Evolutionary conservation across 2,113 vertebrate genomes (phyloP), one percentile per base, ranked within the genome.

Genomic region (Sinosuthora webbiana): DNA sequence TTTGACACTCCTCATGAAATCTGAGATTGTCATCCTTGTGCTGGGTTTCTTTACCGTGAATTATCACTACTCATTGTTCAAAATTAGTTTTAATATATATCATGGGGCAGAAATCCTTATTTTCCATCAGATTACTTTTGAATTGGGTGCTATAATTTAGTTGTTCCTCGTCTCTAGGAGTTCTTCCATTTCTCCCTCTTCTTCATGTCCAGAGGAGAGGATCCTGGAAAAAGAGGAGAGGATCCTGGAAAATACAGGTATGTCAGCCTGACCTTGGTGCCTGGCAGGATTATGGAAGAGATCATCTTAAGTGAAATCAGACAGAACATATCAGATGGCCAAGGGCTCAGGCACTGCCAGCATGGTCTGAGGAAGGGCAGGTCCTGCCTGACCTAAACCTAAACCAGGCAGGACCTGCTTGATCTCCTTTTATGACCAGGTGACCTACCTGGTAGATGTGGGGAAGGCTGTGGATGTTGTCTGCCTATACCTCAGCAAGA

Each of bases 371-470:
- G 33, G 31, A 50, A 6, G 13, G 4, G 7, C 22, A 52, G 19
- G 8, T 44, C 37, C 60, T 52, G 7, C 8, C 44, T 67, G 37
- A 10, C 15, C 15, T 57, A 33, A 41, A 10, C 15, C 15, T 57
- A 33, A 41, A 41, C 6, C 41, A 14, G 41, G 41, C 41, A 41
- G 41, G 13, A 41, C 41, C 41, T 41, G 41, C 4, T 8, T 44
- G 33, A 14, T 44, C 33, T 74, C 27, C 22, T 35, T 2, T 6
- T 39, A 4, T 39, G 23, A n/a, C 22, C 13, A 17, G 8, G 5
- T 50, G 18, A 44, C 7, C 33, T 5, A 0, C 15, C 42, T 18
- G 13, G 6, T 3, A 7, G 23, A 44, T 59, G 33, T 0, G 2
- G 18, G 23, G 1, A 65, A 52, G 15, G 37, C 37, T 74, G 44